These are phyloP conservation scores for Vespertilio murinus DNA, from an alignment of 2,797 vertebrate species.

Conservation along the genomic window DNA sequence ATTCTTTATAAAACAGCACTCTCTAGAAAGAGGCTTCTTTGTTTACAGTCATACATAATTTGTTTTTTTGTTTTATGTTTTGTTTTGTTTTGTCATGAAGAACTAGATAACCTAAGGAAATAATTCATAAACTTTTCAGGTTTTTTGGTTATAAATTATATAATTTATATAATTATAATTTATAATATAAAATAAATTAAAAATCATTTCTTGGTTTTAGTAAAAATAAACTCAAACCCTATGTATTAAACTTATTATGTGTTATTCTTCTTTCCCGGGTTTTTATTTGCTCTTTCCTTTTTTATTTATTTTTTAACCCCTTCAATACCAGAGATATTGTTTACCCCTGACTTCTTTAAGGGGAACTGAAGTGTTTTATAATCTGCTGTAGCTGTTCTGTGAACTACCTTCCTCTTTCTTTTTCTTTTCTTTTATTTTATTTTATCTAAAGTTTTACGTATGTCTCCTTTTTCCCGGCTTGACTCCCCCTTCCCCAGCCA, in stretches of 20 bases:
- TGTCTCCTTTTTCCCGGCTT: no score
- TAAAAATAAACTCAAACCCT: not conserved
- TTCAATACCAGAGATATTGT: no score
- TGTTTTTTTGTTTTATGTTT: not conserved
- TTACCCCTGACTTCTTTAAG: no score
- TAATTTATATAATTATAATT: no score
- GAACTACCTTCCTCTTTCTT: no score
- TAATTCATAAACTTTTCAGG: not conserved
- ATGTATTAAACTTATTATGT: not conserved
- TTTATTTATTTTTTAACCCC: not conserved
- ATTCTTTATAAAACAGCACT: conserved; percentile 39
- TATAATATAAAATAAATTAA: not conserved
- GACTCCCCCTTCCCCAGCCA: no score
- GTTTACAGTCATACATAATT: conserved; percentile 44
- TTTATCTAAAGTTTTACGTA: no score
- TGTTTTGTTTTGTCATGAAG: conserved; percentile 2
- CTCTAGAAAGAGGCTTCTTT: not conserved
- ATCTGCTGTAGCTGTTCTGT: no score
- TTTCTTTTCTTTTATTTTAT: no score
- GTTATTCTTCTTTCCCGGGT: not conserved
- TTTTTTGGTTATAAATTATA: no score
- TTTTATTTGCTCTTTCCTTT: conserved; percentile 9
- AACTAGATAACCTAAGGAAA: not conserved
- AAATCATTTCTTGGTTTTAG: not conserved
- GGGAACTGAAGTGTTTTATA: no score